phyloP scores from a whole-genome alignment of 2,888 invertebrate species.

The Timandra comae region DNA sequence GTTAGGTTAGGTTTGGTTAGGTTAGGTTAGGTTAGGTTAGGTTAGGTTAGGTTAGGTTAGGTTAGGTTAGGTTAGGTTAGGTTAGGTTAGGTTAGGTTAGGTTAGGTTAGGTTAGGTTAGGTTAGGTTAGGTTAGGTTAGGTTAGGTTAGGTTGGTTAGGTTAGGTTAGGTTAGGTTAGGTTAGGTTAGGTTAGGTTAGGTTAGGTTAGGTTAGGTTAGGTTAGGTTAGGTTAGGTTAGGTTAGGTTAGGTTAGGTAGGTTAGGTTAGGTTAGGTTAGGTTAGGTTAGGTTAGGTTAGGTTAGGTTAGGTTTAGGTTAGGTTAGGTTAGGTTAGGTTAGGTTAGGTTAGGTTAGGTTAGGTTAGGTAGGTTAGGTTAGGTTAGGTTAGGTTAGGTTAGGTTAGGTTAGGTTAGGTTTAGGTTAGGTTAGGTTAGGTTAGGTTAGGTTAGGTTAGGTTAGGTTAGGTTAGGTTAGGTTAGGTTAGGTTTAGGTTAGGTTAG shows the following conservation, averaged over 20 bases:
- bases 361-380: no score
- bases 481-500: no score
- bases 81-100: conserved; percentile 4
- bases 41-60: conserved; percentile 9
- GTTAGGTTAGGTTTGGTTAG: conserved; percentile 14
- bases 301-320: no score
- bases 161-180: conserved; percentile 8
- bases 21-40: conserved; percentile 16
- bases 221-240: conserved; percentile 3
- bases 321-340: conserved; percentile 3
- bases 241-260: conserved; percentile 3
- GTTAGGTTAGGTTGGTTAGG: no score
- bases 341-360: conserved; percentile 1
- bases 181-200: conserved; percentile 3
- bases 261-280: conserved; percentile 4
- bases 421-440: conserved; percentile 1
- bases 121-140: conserved; percentile 9
- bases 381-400: conserved; percentile 1
- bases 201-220: conserved; percentile 3
- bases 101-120: conserved; percentile 21
- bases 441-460: conserved; percentile 8
- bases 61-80: conserved; percentile 7
- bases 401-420: conserved; percentile 2
- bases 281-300: conserved; percentile 2
- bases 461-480: conserved; percentile 2